phyloP scores from a whole-genome alignment of 1,140 invertebrate genomes.

The Drosophila kepulauana region DNA sequence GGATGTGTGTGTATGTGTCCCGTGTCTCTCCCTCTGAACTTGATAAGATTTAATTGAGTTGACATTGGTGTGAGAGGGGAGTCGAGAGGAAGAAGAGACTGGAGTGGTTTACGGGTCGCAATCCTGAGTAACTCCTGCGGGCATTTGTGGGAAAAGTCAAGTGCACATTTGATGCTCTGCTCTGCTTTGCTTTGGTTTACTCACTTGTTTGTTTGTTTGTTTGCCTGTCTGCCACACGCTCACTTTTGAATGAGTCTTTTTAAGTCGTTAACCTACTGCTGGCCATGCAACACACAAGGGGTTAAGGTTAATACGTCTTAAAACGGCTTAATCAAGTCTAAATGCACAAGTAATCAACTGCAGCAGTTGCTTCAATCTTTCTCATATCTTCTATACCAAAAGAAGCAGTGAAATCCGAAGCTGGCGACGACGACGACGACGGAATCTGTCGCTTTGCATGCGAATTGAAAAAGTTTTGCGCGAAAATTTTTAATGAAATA shows the following conservation, averaged over 20 bases:
- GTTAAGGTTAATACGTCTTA: conserved; percentile 52
- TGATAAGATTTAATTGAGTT: conserved; percentile 83
- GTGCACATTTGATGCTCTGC: conserved; percentile 63
- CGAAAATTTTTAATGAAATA: conserved; percentile 75
- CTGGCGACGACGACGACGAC: conserved; percentile 12
- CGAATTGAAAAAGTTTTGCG: conserved; percentile 75
- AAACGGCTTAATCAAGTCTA: conserved; percentile 69
- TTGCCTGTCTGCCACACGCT: conserved; percentile 45
- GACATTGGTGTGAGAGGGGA: conserved; percentile 50
- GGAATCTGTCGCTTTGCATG: conserved; percentile 70
- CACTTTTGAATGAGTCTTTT: conserved; percentile 71
- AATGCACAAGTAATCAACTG: conserved; percentile 77
- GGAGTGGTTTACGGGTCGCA: conserved; percentile 2
- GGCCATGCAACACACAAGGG: conserved; percentile 6
- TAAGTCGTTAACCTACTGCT: conserved; percentile 52
- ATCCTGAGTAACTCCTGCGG: conserved; percentile 57
- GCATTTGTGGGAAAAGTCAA: conserved; percentile 79
- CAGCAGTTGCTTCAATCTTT: conserved; percentile 29
- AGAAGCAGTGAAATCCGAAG: not conserved
- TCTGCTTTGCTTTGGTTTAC: conserved; percentile 34
- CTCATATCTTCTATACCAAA: too few species aligned
- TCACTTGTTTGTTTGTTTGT: conserved; percentile 16
- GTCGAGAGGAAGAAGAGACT: not conserved
- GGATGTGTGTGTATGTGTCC: not conserved
- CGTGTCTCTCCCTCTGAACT: conserved; percentile 15